A percentile compares a stretch with the other conserved stretches of the same genome.
phyloP scores from a whole-genome alignment of 2,113 vertebrate genomes.

The Ochotona princeps region DNA sequence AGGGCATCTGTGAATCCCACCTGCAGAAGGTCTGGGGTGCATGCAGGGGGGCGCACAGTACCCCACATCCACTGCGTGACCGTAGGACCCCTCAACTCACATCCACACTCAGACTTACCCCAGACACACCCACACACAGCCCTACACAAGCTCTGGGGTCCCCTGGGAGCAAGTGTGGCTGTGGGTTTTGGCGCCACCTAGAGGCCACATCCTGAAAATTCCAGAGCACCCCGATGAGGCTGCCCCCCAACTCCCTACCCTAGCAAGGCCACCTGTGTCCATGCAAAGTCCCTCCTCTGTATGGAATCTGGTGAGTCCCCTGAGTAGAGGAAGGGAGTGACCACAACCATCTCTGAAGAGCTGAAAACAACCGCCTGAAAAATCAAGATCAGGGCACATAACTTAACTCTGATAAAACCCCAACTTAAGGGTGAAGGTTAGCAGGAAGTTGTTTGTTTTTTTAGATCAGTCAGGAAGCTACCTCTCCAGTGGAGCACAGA shows the following conservation, averaged over 20 bases:
- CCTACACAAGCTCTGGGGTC: neutral
- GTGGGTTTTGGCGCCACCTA: constrained; percentile 63
- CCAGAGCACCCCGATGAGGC: neutral
- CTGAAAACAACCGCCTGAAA: neutral
- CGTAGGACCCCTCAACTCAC: neutral
- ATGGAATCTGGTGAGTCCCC: neutral
- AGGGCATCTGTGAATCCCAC: constrained; percentile 33
- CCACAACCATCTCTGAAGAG: neutral
- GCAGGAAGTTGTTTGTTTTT: neutral
- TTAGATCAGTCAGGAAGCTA: neutral
- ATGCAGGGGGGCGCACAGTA: neutral
- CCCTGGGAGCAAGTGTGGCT: neutral
- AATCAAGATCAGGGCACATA: neutral
- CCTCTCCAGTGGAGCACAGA: neutral
- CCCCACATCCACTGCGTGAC: neutral
- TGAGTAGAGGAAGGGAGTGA: too few relatives aligned
- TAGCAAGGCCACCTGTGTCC: neutral
- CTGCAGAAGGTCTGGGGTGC: constrained; percentile 46
- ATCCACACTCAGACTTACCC: too few relatives aligned
- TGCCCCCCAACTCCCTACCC: too few relatives aligned
- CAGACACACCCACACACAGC: neutral
- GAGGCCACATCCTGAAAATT: neutral
- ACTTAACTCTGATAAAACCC: neutral
- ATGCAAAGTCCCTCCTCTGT: neutral
- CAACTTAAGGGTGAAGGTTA: neutral